A percentile compares a stretch with the other conserved stretches of the same genome.
phyloP scores from a whole-genome alignment of 2,797 vertebrate species.

The Passerculus sandwichensis region DNA sequence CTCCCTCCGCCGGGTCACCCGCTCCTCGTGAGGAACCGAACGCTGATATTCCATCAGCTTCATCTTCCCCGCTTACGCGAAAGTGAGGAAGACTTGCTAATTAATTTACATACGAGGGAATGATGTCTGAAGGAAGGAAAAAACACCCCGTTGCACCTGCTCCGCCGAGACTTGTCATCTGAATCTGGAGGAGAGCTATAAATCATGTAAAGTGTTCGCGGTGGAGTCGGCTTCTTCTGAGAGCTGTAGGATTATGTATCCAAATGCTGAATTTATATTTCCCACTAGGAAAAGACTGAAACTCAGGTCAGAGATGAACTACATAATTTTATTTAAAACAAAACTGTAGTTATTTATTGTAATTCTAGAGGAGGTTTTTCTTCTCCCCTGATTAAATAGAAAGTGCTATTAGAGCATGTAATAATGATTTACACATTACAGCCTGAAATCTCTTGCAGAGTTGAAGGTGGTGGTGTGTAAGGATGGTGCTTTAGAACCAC shows the following conservation, averaged over 20 bases:
- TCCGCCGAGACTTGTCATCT: slow-evolving; percentile 41
- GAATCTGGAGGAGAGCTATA: slow-evolving; percentile 34
- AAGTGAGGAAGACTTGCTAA: slow-evolving; percentile 10
- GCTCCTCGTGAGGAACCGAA: neutral
- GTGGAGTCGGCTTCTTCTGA: slow-evolving; percentile 8
- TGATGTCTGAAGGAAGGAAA: slow-evolving; percentile 15
- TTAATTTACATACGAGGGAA: slow-evolving; percentile 6
- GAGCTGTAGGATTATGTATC: slow-evolving; percentile 49
- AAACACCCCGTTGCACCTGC: slow-evolving; percentile 38
- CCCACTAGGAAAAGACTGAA: slow-evolving; percentile 57
- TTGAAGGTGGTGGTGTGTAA: neutral
- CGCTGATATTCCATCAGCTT: neutral
- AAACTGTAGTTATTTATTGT: slow-evolving; percentile 28
- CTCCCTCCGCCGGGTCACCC: neutral
- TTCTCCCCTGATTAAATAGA: neutral
- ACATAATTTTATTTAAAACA: slow-evolving; percentile 39
- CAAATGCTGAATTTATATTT: slow-evolving; percentile 55
- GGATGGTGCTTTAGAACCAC: neutral
- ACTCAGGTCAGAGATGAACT: slow-evolving; percentile 48
- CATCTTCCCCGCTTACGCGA: neutral
- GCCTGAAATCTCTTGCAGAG: neutral
- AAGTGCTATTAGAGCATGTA: neutral
- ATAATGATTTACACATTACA: neutral
- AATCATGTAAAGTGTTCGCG: slow-evolving; percentile 45
- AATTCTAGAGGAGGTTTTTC: neutral